Evolutionary conservation across 2,797 vertebrate species (phyloP), one percentile per base, ranked within the genome.

Genomic region (Ambastaia sidthimunki): DNA sequence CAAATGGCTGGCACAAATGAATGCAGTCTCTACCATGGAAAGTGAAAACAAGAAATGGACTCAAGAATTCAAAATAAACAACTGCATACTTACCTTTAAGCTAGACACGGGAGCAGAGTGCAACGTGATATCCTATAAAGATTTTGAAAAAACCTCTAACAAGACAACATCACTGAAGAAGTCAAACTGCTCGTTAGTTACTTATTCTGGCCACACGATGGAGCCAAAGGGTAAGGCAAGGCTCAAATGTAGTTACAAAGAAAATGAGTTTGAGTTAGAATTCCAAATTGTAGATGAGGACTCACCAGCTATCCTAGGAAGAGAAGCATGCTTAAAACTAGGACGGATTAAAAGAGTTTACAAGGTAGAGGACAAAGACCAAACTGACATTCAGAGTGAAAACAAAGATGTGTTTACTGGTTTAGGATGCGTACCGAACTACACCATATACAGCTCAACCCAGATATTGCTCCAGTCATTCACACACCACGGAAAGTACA

Each of bases 401-500:
- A 66, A 54, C 31, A 3, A 77, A 28, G 59, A 77, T 63, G 21
- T 71, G 54, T 67, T 82, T 19, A 71, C 31, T 54, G 50, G 67
- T 15, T 12, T 71, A 57, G 69, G 74, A 66, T 71, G 68, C 57
- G n/a, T 55, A 65, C 47, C 25, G 73, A 72, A 74, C 9, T 62
- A 13, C 65, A 65, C 47, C 55, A 55, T 23, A 83, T 80, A 21
- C 65, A 83, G 62, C 37, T 70, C 25, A 60, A 66, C 15, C 54
- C 25, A 37, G 28, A 52, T n/a, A 63, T 70, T 0, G 15, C 48
- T 31, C 71, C 76, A 75, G 83, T 84, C 19, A 65, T 82, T 41
- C 66, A 68, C 11, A 1, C 76, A 50, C 80, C 76, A 41, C 13
- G 37, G n/a, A 84, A 80, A 25, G 50, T 78, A 2, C 54, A 69